Conservation (phyloP, 2,888 invertebrate species). For the Liopterus haemorrhoidalis region DNA sequence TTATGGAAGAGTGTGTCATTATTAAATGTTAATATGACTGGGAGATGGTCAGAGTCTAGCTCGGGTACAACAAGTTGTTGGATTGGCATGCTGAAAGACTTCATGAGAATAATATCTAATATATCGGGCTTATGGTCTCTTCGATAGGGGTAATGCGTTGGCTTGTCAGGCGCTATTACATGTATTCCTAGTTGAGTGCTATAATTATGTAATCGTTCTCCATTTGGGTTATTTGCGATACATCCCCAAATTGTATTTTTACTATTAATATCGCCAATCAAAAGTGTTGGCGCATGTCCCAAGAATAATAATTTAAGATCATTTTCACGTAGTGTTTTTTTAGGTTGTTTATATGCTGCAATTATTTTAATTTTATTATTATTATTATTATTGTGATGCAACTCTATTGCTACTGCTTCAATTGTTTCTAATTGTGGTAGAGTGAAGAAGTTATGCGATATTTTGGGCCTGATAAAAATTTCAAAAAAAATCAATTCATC, state of each 20-base stretch:
- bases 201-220: slow-evolving; percentile 13
- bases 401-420: slow-evolving; percentile 10
- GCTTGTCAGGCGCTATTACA: slow-evolving; percentile 18
- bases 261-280: slow-evolving; percentile 21
- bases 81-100: slow-evolving; percentile 16
- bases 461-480: too few species aligned
- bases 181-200: slow-evolving; percentile 12
- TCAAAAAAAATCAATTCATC: too few species aligned
- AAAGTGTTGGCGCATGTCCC: slow-evolving; percentile 7
- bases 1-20: too few species aligned
- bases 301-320: slow-evolving; percentile 15
- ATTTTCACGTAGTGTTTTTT: slow-evolving; percentile 12
- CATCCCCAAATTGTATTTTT: slow-evolving; percentile 21
- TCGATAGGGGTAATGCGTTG: slow-evolving; percentile 21
- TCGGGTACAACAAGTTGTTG: slow-evolving; percentile 19
- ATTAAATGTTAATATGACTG: slow-evolving; percentile 13
- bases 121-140: slow-evolving; percentile 19
- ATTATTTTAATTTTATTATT: slow-evolving; percentile 6
- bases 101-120: slow-evolving; percentile 18
- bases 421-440: slow-evolving; percentile 5
- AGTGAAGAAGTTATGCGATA: slow-evolving; percentile 1
- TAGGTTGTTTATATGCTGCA: slow-evolving; percentile 21
- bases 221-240: slow-evolving; percentile 17
- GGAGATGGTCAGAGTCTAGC: slow-evolving; percentile 18
- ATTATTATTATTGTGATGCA: slow-evolving; percentile 4